Evolutionary conservation across 2,888 invertebrate genomes (phyloP).

Genomic region (Synergus umbraculus): DNA sequence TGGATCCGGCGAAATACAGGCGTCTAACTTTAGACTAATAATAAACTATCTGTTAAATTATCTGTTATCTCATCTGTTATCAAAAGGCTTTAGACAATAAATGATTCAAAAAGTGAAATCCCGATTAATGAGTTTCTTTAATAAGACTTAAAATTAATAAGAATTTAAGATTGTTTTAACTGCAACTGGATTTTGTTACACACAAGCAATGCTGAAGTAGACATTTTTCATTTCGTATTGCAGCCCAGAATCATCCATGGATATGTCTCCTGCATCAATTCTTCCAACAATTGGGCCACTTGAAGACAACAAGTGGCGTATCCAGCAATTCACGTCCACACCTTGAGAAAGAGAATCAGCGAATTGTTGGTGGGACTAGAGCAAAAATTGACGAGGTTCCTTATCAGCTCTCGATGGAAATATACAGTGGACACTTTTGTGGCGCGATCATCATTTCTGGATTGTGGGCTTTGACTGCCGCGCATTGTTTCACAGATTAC

Average conservation of each 20-base stretch:
- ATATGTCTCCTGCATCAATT: not conserved
- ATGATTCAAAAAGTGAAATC: too few species aligned
- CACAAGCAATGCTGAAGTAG: too few species aligned
- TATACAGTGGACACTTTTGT: constrained; percentile 39
- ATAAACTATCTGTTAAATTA: too few species aligned
- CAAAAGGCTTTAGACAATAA: too few species aligned
- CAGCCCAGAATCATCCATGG: not conserved
- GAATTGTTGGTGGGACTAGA: constrained; percentile 7
- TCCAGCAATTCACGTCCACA: too few species aligned
- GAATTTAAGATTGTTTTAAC: too few species aligned
- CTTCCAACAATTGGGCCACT: not conserved
- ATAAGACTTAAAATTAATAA: too few species aligned
- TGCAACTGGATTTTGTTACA: too few species aligned
- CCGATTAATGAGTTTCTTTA: too few species aligned
- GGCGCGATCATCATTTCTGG: constrained; percentile 44
- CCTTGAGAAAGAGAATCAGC: not conserved
- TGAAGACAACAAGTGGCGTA: not conserved
- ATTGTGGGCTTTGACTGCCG: constrained; percentile 43
- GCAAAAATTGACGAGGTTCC: not conserved
- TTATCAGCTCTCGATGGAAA: constrained; percentile 5
- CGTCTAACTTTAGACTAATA: not conserved
- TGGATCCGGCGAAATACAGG: constrained; percentile 70
- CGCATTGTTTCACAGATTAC: constrained; percentile 42
- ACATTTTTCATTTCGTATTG: not conserved
- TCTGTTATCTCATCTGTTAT: too few species aligned